Evolutionary conservation across 2,888 invertebrate genomes (phyloP), one percentile per base, ranked within the genome.

Genomic region (Homarus gammarus): DNA sequence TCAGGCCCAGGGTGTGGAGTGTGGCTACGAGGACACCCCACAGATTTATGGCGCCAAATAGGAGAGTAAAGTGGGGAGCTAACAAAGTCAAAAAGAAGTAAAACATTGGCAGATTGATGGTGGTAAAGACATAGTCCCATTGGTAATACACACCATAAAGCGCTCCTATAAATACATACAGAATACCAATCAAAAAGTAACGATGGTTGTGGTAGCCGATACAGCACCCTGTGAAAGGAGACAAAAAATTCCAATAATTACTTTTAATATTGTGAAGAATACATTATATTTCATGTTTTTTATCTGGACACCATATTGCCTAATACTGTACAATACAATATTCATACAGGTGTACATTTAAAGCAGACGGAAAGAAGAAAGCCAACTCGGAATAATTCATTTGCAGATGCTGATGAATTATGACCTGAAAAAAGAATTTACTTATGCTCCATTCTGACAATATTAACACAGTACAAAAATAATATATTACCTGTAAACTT

Each of bases 131-230:
- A 86, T 92, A 92, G 27, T 92, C 91, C 92, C 92, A 92, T 38
- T 93, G 92, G 49, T 92, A 92, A 38, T 91, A 87, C 22, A 92
- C 83, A 10, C 91, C 90, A 90, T 92, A 93, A 84, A 97, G 94
- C 40, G 96, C 96, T 27, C 95, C 94, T 84, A 96, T 94, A 6
- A 96, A 96, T 93, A 96, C 95, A 78, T 94, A 93, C 10, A 96
- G 93, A 89, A 97, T 94, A 33, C 96, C 96, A 82, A 95, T 94
- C 79, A 97, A 93, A 93, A 97, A 98, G 94, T 96, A 96, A 82
- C 95, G 95, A 92, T 97, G 96, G 93, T 98, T 98, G 90, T 95
- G 95, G 92, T 96, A 95, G 18, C 97, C 96, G 92, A 98, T 95
- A 94, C 98, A 98, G 93, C 97, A 97, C 95, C 96, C 96, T 96